Conservation (phyloP, 2,113 vertebrate species). For the Rousettus leschenaultii region DNA sequence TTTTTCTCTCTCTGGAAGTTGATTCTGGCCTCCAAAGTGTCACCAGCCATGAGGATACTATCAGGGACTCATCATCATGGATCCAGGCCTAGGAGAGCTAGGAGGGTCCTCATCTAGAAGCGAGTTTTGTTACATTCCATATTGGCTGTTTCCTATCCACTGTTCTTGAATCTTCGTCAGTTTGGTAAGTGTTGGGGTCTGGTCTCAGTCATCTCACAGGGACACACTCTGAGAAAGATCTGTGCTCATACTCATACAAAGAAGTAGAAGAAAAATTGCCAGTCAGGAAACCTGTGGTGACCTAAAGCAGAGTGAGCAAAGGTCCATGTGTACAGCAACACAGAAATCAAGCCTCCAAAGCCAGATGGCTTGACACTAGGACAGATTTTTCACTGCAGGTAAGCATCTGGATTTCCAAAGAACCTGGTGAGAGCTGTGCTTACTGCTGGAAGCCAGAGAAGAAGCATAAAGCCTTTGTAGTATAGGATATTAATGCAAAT, state of each 20-base stretch:
- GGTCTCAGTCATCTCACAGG: background rate
- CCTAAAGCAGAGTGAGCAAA: background rate
- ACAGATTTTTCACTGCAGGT: background rate
- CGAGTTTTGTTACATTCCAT: background rate
- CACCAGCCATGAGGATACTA: background rate
- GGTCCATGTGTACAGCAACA: background rate
- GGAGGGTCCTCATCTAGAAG: background rate
- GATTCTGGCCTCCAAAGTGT: background rate
- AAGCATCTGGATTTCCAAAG: background rate
- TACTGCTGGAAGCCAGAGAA: background rate
- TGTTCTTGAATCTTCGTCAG: background rate
- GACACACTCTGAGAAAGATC: background rate
- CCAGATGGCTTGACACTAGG: background rate
- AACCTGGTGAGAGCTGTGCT: background rate
- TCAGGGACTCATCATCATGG: background rate
- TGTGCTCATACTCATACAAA: background rate
- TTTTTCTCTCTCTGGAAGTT: background rate
- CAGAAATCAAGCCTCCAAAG: background rate
- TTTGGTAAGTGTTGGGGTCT: background rate
- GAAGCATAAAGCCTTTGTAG: background rate
- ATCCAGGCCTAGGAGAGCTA: background rate
- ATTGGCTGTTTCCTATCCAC: background rate
- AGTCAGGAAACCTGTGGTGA: background rate
- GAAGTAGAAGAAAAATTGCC: background rate
- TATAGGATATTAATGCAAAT: background rate